Conservation (phyloP, 2,797 vertebrate species). For the Atherinosoma microstoma region DNA sequence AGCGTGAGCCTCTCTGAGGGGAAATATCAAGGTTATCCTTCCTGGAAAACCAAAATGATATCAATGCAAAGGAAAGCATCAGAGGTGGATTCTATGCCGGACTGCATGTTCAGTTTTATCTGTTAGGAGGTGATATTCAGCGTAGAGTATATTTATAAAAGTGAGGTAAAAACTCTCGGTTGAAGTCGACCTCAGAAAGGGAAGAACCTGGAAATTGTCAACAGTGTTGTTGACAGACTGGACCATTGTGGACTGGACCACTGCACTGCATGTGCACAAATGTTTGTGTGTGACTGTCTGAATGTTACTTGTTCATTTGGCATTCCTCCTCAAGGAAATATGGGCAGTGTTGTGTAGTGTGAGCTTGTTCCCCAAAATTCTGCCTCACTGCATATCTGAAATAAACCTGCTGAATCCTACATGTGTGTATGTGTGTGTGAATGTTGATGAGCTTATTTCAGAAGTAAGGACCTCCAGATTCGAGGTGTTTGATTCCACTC, state of each 20-base stretch:
- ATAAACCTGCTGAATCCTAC: conserved; percentile 35
- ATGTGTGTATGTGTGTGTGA: conserved; percentile 10
- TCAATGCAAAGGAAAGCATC: not conserved
- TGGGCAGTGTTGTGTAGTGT: conserved; percentile 27
- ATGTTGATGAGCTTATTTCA: conserved; percentile 22
- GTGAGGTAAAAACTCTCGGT: not conserved
- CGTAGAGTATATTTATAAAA: not conserved
- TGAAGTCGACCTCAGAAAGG: conserved; percentile 10
- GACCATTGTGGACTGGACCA: conserved; percentile 26
- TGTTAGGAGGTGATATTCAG: conserved; percentile 1
- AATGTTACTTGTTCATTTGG: conserved; percentile 22
- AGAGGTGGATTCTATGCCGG: not conserved
- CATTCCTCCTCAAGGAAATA: conserved; percentile 23
- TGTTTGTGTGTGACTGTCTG: conserved; percentile 25
- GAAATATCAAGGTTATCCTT: not conserved
- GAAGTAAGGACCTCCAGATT: conserved; percentile 37
- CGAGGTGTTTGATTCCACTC: conserved; percentile 48
- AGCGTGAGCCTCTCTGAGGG: not conserved
- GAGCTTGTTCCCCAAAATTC: conserved; percentile 38
- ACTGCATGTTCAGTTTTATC: conserved; percentile 12
- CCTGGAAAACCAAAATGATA: conserved; percentile 23
- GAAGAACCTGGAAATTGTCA: not conserved
- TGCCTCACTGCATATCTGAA: conserved; percentile 31
- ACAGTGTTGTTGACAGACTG: conserved; percentile 26
- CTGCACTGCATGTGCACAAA: conserved; percentile 51